A percentile compares a stretch with the other conserved stretches of the same genome.
Conservation (phyloP, 2,113 vertebrate species). For the Toxotes chatareus region DNA sequence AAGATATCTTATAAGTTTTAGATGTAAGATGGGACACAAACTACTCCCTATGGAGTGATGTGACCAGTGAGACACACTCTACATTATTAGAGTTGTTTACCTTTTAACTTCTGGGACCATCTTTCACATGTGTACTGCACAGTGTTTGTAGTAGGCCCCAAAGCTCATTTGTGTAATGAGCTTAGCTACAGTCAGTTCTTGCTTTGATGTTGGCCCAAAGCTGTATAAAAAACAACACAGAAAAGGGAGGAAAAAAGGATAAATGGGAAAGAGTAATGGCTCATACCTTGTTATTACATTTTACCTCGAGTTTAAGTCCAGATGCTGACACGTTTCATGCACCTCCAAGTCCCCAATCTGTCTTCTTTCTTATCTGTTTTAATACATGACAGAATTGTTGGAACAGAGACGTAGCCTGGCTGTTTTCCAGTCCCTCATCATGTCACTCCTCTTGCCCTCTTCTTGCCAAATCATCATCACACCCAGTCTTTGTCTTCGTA, state of each 20-base stretch:
- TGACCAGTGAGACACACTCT: neutral
- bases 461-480: neutral
- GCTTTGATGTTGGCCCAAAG: slow-evolving; percentile 64
- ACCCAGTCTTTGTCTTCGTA: slow-evolving; percentile 36
- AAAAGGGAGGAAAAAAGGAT: neutral
- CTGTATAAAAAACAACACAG: slow-evolving; percentile 28
- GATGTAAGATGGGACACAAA: neutral
- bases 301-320: neutral
- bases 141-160: slow-evolving; percentile 10
- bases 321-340: neutral
- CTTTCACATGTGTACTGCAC: slow-evolving; percentile 33
- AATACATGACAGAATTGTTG: slow-evolving; percentile 11
- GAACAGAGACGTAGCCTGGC: neutral
- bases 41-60: neutral
- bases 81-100: slow-evolving; percentile 56
- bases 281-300: slow-evolving; percentile 9
- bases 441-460: neutral
- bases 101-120: slow-evolving; percentile 40
- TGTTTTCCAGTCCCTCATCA: neutral
- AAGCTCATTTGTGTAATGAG: slow-evolving; percentile 74
- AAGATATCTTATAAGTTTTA: neutral
- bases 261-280: neutral
- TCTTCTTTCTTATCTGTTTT: neutral
- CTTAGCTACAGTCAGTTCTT: slow-evolving; percentile 33
- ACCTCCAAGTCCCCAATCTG: neutral